These are phyloP conservation scores for Pelosia muscerda DNA, from an alignment of 2,888 invertebrate genomes.

Conservation along the genomic window DNA sequence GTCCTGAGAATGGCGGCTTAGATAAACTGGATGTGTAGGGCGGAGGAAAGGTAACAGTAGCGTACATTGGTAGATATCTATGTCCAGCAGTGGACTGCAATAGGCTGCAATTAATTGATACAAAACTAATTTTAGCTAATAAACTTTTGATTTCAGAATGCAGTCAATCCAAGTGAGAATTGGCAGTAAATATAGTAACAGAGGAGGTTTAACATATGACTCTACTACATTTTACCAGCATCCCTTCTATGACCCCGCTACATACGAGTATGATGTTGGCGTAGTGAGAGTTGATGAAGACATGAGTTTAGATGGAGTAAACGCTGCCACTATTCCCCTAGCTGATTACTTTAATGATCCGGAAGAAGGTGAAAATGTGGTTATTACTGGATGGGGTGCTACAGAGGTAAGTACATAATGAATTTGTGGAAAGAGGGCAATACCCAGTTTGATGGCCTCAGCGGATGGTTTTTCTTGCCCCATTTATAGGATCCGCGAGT, in stretches of 20 bases:
- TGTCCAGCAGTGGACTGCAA: no score
- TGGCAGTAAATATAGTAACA: slow-evolving; percentile 69
- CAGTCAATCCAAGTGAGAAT: slow-evolving; percentile 64
- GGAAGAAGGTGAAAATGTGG: slow-evolving; percentile 55
- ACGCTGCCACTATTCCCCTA: slow-evolving; percentile 56
- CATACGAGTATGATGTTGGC: slow-evolving; percentile 79
- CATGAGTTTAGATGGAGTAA: slow-evolving; percentile 68
- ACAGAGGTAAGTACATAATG: slow-evolving; percentile 63
- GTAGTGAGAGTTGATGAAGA: slow-evolving; percentile 63
- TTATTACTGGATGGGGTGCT: slow-evolving; percentile 80
- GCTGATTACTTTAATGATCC: slow-evolving; percentile 52
- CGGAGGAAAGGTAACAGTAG: no score
- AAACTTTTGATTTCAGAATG: slow-evolving; percentile 57
- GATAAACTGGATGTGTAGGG: no score
- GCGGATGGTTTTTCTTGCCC: no score
- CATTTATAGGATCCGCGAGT: no score
- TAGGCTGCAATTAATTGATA: no score
- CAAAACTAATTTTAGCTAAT: neutral
- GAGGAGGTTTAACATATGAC: slow-evolving; percentile 74
- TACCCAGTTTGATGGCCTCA: no score
- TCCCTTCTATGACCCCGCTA: slow-evolving; percentile 67
- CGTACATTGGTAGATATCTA: no score
- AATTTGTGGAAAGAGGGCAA: no score
- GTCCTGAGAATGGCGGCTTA: no score
- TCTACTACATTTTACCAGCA: slow-evolving; percentile 66